phyloP scores from a whole-genome alignment of 2,113 vertebrate genomes.

The Limnothrissa miodon region DNA sequence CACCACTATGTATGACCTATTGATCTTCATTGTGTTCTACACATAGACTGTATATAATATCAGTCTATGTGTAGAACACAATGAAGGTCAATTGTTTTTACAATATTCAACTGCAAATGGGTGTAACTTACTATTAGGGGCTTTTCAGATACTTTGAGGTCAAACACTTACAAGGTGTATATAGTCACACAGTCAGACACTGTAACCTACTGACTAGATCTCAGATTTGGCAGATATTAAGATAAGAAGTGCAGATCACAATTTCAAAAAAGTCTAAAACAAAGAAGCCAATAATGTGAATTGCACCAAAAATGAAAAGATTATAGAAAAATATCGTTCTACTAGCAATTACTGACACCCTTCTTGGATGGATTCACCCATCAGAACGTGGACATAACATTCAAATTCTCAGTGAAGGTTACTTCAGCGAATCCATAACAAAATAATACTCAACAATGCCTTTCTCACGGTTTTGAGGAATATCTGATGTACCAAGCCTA shows the following conservation, averaged over 20 bases:
- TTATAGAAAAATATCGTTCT: too few species aligned
- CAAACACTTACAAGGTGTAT: too few species aligned
- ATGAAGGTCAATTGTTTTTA: too few species aligned
- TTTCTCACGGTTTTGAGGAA: neutral
- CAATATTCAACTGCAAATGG: too few species aligned
- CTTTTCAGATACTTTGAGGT: too few species aligned
- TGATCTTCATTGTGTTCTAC: neutral
- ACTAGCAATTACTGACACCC: neutral
- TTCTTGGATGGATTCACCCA: neutral
- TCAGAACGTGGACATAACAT: neutral
- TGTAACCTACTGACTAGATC: neutral
- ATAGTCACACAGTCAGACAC: neutral
- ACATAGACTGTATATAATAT: too few species aligned
- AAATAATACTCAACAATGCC: neutral
- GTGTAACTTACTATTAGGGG: too few species aligned
- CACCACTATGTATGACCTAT: neutral
- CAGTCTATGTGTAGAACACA: too few species aligned
- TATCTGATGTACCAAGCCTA: neutral
- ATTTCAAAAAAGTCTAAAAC: neutral
- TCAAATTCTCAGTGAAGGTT: neutral
- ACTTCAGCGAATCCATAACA: neutral
- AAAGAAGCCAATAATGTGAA: neutral
- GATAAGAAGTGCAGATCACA: too few species aligned
- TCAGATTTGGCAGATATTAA: too few species aligned
- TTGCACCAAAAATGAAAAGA: neutral